Base-by-base conservation (phyloP, 2,797 vertebrate genomes). In the Jordanella pulchra region DNA sequence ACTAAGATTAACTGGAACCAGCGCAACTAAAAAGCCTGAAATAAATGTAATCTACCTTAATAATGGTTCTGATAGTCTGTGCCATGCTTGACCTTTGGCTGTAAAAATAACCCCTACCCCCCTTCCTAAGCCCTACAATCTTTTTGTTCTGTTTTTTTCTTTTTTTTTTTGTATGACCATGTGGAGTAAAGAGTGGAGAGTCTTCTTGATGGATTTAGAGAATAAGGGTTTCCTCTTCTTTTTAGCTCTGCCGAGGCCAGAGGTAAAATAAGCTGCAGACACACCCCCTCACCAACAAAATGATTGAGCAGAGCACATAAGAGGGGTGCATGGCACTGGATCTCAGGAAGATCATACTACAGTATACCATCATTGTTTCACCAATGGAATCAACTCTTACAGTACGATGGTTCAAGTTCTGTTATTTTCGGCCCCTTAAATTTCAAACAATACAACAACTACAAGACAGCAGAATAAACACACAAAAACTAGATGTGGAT, bases 41-140 rank as follows among this genome's bases (percentile, higher is more conserved):
- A 91, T 88, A 89, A 89, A 92, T 79, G 78, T 87, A 25, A 84
- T 93, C 92, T 90, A 91, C 86, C 89, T 91, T 85, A 87, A 77
- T 86, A 80, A 91, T 87, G 80, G 86, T 77, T 88, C 88, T 92
- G 90, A 93, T 92, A 89, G 89, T 93, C 89, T 92, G 88, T 89
- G 87, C 90, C 84, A 77, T 90, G 89, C 89, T 92, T 90, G 91
- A 93, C 91, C 90, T 93, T 92, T 91, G 90, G 91, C 87, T 89
- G 79, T 73, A 89, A 90, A 84, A 87, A 86, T 86, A 86, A 87
- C 76, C 75, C 77, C 61, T 75, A 67, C 73, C 69, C 60, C 65
- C 7, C 55, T 54, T 56, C 35, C 44, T 25, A 27, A 69, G 58
- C 64, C 28, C 65, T 17, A 21, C 39, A 21, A 63, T 15, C 35